Evolutionary conservation across 2,888 invertebrate genomes (phyloP), one percentile per base, ranked within the genome.

Genomic region (Parnassius mnemosyne): DNA sequence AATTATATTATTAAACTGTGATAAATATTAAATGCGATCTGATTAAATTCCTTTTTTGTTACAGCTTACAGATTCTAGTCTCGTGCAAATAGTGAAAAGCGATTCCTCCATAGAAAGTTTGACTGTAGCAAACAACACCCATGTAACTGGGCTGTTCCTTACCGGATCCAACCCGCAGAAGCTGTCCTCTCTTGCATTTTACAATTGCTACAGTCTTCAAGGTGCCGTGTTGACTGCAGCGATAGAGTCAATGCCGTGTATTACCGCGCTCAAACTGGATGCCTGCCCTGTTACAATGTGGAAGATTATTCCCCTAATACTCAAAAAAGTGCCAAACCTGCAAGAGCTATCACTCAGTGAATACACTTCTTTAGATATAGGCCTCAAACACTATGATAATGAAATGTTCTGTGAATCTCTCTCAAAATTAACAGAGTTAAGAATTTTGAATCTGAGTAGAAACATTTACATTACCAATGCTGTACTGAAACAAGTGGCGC

Each of bases 391-490:
- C 0, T 72, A 76, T 3, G 81, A 74, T n/a, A 82, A 76, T 49
- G 81, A 85, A 1, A 76, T 79, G 0, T 85, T 88, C 54, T 78
- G 90, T 69, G 78, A 87, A 16, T 72, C 87, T 0, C 66, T 93
- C 9, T 74, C 84, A 0, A 79, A 76, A 0, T 75, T 93, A 12
- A 79, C 80, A 0, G 87, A 92, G 68, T 75, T 93, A 65, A 89
- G 86, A 71, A 71, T 70, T 1, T 69, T 93, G 53, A 87, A 90
- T 68, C 67, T 93, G 52, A 84, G 83, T 68, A 78, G 81, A 58
- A 93, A 93, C 65, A 74, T 81, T 7, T 81, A 84, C 60, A 88
- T 94, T 20, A 90, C 86, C 0, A 92, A 94, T 70, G 78, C 84
- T 1, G 89, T 93, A 25, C 63, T 94, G 64, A 85, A 87, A 68